Evolutionary conservation across 2,888 invertebrate species (phyloP).

Genomic region (Gastrophysa polygoni): DNA sequence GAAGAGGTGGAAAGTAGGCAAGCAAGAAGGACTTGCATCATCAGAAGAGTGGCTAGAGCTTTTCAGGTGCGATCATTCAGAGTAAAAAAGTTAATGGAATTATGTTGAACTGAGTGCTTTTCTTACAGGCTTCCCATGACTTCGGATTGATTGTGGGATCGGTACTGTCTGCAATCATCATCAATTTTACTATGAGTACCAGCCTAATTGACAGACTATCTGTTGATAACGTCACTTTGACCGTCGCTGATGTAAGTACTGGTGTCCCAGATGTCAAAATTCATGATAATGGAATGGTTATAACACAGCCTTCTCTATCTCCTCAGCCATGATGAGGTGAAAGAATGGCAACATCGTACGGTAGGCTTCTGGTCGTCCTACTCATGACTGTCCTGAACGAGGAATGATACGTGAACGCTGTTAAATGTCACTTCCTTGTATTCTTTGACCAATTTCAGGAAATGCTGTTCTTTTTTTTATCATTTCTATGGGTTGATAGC

Average conservation of each 20-base stretch:
- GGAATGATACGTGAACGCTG: too few species aligned
- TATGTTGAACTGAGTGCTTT: background rate
- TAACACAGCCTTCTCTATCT: too few species aligned
- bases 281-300: too few species aligned
- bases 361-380: too few species aligned
- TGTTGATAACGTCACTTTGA: slow-evolving; percentile 33
- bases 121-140: slow-evolving; percentile 61
- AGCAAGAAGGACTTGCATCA: slow-evolving; percentile 51
- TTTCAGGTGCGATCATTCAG: slow-evolving; percentile 54
- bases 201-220: background rate
- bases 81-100: background rate
- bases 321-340: too few species aligned
- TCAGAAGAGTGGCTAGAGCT: slow-evolving; percentile 62
- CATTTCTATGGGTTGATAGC: too few species aligned
- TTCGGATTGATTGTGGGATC: slow-evolving; percentile 65
- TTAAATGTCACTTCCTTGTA: too few species aligned
- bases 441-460: too few species aligned
- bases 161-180: slow-evolving; percentile 58
- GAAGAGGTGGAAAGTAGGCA: slow-evolving; percentile 55
- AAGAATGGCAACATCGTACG: too few species aligned
- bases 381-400: too few species aligned
- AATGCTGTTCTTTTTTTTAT: too few species aligned
- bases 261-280: too few species aligned
- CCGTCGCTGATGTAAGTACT: slow-evolving; percentile 38
- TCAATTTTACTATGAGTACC: slow-evolving; percentile 47